Conservation (phyloP, 1,140 invertebrate species). For the Amyelois transitella region DNA sequence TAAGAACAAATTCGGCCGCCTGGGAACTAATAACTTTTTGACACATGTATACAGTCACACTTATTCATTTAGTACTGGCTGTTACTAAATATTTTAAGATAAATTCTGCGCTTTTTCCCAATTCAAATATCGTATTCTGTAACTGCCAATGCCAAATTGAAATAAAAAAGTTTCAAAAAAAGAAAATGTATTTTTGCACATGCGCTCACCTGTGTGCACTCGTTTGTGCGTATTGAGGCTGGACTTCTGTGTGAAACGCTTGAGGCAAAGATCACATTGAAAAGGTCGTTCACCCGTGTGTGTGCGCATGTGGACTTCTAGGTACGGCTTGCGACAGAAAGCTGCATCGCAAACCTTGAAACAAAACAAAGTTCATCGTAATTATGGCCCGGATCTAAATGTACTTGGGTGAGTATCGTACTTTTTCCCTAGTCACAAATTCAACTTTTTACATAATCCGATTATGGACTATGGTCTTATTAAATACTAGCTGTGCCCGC, state of each 20-base stretch:
- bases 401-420: too few species aligned
- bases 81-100: neutral
- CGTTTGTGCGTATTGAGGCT: conserved; percentile 84
- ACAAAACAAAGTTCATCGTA: too few species aligned
- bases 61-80: neutral
- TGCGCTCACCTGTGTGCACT: conserved; percentile 79
- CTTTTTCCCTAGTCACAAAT: too few species aligned
- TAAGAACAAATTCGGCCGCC: too few species aligned
- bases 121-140: neutral
- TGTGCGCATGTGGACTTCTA: conserved; percentile 85
- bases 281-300: conserved; percentile 83
- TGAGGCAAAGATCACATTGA: conserved; percentile 80
- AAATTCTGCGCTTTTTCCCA: neutral
- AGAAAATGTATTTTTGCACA: conserved; percentile 13
- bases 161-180: conserved; percentile 20
- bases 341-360: conserved; percentile 78
- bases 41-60: too few species aligned
- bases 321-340: conserved; percentile 81
- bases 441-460: too few species aligned
- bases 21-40: too few species aligned
- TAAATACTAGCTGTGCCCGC: too few species aligned
- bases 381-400: neutral
- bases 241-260: conserved; percentile 81
- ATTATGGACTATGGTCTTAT: too few species aligned
- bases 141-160: neutral